Percentiles rank a stretch among this genome's conserved stretches.
phyloP scores from a whole-genome alignment of 1,140 invertebrate species.

The Drosophila navojoa region DNA sequence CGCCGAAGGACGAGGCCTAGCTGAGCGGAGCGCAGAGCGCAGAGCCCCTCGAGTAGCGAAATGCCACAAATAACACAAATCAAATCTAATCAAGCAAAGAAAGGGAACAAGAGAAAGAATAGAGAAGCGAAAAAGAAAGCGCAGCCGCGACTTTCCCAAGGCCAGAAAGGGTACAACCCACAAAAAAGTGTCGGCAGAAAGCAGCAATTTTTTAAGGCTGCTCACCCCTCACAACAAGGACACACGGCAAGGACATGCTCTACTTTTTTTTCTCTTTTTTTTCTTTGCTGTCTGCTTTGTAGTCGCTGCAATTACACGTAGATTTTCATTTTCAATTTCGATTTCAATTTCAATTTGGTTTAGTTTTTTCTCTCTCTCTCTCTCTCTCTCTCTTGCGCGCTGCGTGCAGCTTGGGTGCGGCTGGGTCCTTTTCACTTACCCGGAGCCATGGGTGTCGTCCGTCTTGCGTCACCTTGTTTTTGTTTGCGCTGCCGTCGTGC shows the following conservation, averaged over 20 bases:
- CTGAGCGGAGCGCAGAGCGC: too few species aligned
- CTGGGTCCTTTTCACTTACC: too few species aligned
- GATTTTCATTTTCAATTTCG: conserved; percentile 42
- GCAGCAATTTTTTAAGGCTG: not conserved
- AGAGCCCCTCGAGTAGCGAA: conserved; percentile 31
- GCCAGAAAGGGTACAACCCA: conserved; percentile 46
- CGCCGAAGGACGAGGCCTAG: conserved; percentile 6
- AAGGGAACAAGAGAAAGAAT: too few species aligned
- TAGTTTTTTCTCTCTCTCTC: conserved; percentile 6
- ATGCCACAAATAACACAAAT: conserved; percentile 80
- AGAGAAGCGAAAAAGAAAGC: conserved; percentile 65
- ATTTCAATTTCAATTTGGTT: conserved; percentile 50
- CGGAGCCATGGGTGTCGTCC: conserved; percentile 49
- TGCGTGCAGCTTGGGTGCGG: too few species aligned
- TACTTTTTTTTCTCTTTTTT: conserved; percentile 68
- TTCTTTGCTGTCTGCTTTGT: too few species aligned
- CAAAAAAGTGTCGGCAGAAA: conserved; percentile 7
- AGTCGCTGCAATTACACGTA: conserved; percentile 67
- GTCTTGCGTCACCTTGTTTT: conserved; percentile 30
- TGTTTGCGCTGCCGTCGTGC: conserved; percentile 37
- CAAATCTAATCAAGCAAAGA: conserved; percentile 74
- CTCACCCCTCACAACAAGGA: conserved; percentile 57
- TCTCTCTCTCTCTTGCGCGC: too few species aligned
- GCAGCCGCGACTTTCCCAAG: conserved; percentile 61
- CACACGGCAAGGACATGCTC: conserved; percentile 63